These are phyloP conservation scores for Campoplex capitator DNA, from an alignment of 2,888 invertebrate genomes.

Conservation along the genomic window DNA sequence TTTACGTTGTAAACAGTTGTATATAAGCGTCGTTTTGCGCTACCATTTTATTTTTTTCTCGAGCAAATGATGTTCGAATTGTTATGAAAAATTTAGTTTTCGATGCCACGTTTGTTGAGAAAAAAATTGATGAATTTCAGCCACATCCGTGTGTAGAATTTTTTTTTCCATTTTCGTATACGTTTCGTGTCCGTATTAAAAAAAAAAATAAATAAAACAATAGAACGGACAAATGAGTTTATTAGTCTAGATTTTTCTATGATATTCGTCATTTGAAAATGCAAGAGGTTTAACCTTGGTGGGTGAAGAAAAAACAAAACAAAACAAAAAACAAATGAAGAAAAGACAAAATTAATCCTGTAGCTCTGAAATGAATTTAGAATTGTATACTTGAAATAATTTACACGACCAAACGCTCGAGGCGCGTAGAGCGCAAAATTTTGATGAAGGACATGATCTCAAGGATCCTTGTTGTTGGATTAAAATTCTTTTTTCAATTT, in stretches of 20 bases:
- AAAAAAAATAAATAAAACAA: neutral
- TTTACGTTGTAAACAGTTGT: neutral
- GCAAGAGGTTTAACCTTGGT: conserved; percentile 2
- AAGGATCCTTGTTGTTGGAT: conserved; percentile 32
- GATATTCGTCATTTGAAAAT: conserved; percentile 30
- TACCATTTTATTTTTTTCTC: neutral
- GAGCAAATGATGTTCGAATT: neutral
- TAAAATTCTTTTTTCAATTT: conserved; percentile 23
- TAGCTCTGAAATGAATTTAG: neutral
- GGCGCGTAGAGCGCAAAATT: neutral
- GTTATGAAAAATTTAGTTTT: neutral
- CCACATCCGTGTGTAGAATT: conserved; percentile 1
- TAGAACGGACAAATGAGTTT: conserved; percentile 28
- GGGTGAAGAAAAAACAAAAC: no score
- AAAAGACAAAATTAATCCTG: neutral
- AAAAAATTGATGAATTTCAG: neutral
- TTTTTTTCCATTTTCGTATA: neutral
- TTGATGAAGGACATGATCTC: conserved; percentile 26
- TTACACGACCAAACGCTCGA: conserved; percentile 26
- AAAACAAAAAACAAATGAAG: neutral
- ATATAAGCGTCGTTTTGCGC: neutral
- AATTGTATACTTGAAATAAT: conserved; percentile 22
- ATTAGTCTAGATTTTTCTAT: conserved; percentile 59
- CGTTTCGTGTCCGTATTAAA: conserved; percentile 17
- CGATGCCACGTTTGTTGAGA: neutral